Evolutionary conservation across 1,140 invertebrate genomes (phyloP), one percentile per base, ranked within the genome.

Genomic region (Stenopsyche tienmushanensis): DNA sequence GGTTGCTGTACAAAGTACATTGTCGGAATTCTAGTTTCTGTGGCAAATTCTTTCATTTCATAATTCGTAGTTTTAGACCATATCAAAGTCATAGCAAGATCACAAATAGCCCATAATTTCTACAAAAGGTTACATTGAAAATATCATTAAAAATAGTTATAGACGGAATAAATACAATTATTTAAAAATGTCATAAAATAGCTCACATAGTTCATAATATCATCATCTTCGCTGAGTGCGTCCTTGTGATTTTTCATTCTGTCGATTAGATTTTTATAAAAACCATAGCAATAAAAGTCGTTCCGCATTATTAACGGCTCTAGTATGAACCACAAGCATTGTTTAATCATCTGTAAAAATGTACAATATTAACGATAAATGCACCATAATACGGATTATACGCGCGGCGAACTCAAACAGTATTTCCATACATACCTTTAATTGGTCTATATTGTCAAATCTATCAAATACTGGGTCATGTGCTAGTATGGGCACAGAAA

Each of bases 101-200:
- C 96, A 83, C 95, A 97, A 52, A 96, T 88, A 42, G 94, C 91
- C 90, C 94, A 98, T 72, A 99, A 81, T 92, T 96, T 97, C 92
- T 97, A 77, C 73, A 73, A 70, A 69, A n/a, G n/a, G n/a, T n/a
- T n/a, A 63, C 71, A 65, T 21, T 64, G 17, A 9, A 62, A 24
- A 24, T 25, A 49, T 23, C 15, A 50, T 62, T 5, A 10, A 24
- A 29, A 23, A 64, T 20, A 55, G 18, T 15, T 20, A 62, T 21
- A 21, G 18, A 34, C 41, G 7, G 7, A 7, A 60, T 57, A 15
- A 7, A 29, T 10, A 59, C 23, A 65, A 10, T 18, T 84, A 78
- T 84, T 71, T 17, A 75, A 76, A 68, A 47, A 62, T 52, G n/a
- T n/a, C n/a, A n/a, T n/a, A n/a, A n/a, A n/a, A n/a, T n/a, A 50